Percentiles rank a stretch among this genome's conserved stretches.
Evolutionary conservation across 1,140 invertebrate species (phyloP).

Genomic region (Chymomyza costata): DNA sequence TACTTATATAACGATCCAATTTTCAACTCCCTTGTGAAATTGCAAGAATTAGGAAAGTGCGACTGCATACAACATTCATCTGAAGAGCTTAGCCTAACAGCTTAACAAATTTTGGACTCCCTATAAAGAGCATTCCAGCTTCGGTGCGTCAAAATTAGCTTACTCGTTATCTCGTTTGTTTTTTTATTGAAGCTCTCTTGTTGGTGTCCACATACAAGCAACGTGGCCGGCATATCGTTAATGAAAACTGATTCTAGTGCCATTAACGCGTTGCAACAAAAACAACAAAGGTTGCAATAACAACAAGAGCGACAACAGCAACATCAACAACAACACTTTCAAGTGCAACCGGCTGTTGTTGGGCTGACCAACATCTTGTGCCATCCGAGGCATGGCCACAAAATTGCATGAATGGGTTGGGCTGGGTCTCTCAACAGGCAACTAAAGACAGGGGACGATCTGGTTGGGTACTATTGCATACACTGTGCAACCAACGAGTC

Average conservation of each 20-base stretch:
- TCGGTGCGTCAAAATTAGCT: no score
- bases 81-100: not conserved
- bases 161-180: not conserved
- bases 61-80: no score
- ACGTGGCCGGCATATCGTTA: constrained; percentile 56
- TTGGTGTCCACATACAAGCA: constrained; percentile 33
- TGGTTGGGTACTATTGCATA: no score
- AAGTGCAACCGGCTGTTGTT: constrained; percentile 38
- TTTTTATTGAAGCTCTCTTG: constrained; percentile 6
- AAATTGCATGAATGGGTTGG: constrained; percentile 16
- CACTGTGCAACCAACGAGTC: no score
- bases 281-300: not conserved
- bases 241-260: constrained; percentile 73
- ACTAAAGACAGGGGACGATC: no score
- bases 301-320: not conserved
- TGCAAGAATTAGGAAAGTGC: no score
- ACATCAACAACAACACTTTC: constrained; percentile 44
- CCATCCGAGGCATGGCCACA: not conserved
- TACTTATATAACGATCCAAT: no score
- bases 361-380: not conserved
- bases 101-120: no score
- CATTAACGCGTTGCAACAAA: constrained; percentile 58
- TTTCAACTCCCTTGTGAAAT: no score
- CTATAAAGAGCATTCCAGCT: no score
- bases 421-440: no score